phyloP scores from a whole-genome alignment of 1,140 invertebrate genomes.

The Heliothis subflexa region DNA sequence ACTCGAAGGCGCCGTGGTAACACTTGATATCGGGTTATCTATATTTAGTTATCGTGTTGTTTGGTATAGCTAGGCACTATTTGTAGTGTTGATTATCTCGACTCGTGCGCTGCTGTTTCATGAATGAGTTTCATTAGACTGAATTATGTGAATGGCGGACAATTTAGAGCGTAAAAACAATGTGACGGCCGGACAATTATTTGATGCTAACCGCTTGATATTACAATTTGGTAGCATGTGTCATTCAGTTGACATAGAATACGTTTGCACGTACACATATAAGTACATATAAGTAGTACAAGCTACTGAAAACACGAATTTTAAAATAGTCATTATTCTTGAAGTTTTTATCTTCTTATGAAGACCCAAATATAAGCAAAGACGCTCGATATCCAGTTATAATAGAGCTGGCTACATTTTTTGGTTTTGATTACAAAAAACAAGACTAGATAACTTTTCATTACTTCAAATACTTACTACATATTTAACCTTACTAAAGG shows the following conservation, averaged over 20 bases:
- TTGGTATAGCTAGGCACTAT: constrained; percentile 51
- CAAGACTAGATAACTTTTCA: too few species aligned
- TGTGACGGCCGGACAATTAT: constrained; percentile 57
- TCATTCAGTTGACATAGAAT: constrained; percentile 29
- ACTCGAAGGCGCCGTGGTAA: constrained; percentile 66
- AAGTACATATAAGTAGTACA: too few species aligned
- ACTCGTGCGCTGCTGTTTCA: constrained; percentile 48
- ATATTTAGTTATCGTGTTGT: constrained; percentile 63
- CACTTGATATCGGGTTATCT: constrained; percentile 61
- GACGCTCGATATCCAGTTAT: constrained; percentile 8
- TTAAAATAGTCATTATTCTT: neutral
- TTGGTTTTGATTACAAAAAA: too few species aligned
- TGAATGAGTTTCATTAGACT: constrained; percentile 70
- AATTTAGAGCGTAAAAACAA: constrained; percentile 82
- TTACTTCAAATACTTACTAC: too few species aligned
- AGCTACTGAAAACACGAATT: too few species aligned
- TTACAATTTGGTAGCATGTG: constrained; percentile 30
- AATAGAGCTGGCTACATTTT: constrained; percentile 20
- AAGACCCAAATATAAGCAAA: constrained; percentile 16
- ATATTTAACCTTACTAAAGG: too few species aligned
- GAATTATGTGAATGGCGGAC: constrained; percentile 59
- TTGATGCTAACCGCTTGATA: constrained; percentile 47
- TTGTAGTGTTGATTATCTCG: constrained; percentile 60
- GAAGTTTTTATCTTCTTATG: neutral
- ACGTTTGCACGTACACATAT: neutral